Percentiles rank a stretch among this genome's conserved stretches.
Evolutionary conservation across 2,888 invertebrate genomes (phyloP).

Genomic region (Macrosoma leucophasiata): DNA sequence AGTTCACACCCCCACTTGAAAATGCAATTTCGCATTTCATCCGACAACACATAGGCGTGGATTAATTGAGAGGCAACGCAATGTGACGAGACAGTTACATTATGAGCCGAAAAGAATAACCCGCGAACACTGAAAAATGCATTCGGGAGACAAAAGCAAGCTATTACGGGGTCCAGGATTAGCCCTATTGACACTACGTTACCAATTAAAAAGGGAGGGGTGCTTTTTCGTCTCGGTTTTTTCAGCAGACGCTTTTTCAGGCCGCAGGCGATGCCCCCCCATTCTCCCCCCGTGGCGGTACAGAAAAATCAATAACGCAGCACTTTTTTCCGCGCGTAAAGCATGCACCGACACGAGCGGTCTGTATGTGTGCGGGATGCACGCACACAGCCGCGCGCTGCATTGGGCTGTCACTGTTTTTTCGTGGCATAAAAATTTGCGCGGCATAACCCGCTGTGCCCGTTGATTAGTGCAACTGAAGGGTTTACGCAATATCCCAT

Average conservation of each 20-base stretch:
- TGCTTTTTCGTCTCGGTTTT: slow-evolving; percentile 75
- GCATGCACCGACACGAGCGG: slow-evolving; percentile 67
- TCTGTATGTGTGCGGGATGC: slow-evolving; percentile 41
- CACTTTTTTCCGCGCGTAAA: slow-evolving; percentile 77
- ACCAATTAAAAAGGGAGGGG: slow-evolving; percentile 76
- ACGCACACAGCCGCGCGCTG: slow-evolving; percentile 44
- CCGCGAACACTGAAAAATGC: slow-evolving; percentile 64
- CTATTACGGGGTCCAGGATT: slow-evolving; percentile 69
- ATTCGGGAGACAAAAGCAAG: slow-evolving; percentile 67
- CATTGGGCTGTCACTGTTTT: slow-evolving; percentile 60
- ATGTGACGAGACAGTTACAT: slow-evolving; percentile 18
- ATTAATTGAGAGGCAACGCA: slow-evolving; percentile 15
- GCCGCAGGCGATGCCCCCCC: slow-evolving; percentile 60
- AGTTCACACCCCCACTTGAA: no score
- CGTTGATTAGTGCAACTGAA: slow-evolving; percentile 61
- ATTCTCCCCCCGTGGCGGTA: slow-evolving; percentile 55
- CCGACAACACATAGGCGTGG: no score
- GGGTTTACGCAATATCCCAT: slow-evolving; percentile 39
- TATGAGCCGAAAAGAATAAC: slow-evolving; percentile 28
- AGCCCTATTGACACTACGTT: slow-evolving; percentile 76
- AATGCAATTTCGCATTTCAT: no score
- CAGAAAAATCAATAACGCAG: slow-evolving; percentile 77
- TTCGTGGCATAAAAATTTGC: slow-evolving; percentile 61
- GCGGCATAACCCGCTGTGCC: slow-evolving; percentile 37
- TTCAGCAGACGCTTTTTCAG: slow-evolving; percentile 75